Evolutionary conservation across 2,888 invertebrate genomes (phyloP).

Genomic region (Brenthis hecate): DNA sequence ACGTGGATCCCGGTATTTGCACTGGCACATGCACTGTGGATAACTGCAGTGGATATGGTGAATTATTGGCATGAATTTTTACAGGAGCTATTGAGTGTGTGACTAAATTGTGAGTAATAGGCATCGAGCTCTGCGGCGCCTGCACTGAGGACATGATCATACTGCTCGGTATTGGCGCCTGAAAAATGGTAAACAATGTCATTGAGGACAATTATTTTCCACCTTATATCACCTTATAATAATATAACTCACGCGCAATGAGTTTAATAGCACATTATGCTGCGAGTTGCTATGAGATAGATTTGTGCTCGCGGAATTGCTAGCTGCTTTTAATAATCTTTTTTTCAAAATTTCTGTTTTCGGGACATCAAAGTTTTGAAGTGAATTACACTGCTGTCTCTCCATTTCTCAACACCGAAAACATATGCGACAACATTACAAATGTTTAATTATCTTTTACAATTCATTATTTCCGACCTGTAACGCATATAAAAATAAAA

Average conservation of each 20-base stretch:
- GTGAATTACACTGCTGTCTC: conserved; percentile 76
- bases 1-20: conserved; percentile 73
- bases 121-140: conserved; percentile 72
- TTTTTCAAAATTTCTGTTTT: conserved; percentile 80
- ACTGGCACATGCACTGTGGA: conserved; percentile 78
- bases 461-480: conserved; percentile 70
- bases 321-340: conserved; percentile 73
- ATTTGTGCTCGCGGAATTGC: conserved; percentile 57
- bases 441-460: conserved; percentile 65
- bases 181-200: conserved; percentile 62
- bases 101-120: conserved; percentile 71
- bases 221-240: conserved; percentile 41
- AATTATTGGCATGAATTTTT: conserved; percentile 69
- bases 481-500: conserved; percentile 74
- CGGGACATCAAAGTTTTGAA: conserved; percentile 79
- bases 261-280: conserved; percentile 75
- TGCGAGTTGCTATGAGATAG: conserved; percentile 63
- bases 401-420: conserved; percentile 73
- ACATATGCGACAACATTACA: conserved; percentile 69
- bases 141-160: conserved; percentile 79
- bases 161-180: conserved; percentile 78
- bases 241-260: conserved; percentile 70
- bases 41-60: conserved; percentile 70
- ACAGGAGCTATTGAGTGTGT: conserved; percentile 75
- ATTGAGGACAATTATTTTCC: conserved; percentile 52